Conservation (phyloP, 2,797 vertebrate species). For the Mastacembelus armatus region DNA sequence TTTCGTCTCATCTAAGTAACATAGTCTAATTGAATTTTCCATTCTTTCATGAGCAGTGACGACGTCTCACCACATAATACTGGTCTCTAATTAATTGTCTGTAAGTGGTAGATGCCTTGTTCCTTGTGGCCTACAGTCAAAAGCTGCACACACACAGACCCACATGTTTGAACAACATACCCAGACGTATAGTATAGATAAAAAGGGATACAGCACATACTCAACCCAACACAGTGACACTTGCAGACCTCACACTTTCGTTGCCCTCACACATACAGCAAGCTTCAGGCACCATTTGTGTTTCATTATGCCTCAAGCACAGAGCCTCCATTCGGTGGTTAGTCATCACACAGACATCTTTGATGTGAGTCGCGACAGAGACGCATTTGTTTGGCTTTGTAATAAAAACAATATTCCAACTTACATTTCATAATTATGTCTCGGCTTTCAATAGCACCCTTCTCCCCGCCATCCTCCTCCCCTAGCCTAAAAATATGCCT, state of each 20-base stretch:
- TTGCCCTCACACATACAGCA: conserved; percentile 67
- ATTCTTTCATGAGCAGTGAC: conserved; percentile 65
- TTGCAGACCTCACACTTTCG: conserved; percentile 69
- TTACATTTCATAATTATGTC: conserved; percentile 82
- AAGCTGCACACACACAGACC: conserved; percentile 30
- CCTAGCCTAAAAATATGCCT: conserved; percentile 53
- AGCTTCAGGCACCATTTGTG: conserved; percentile 78
- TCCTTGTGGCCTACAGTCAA: conserved; percentile 19
- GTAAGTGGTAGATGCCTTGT: conserved; percentile 63
- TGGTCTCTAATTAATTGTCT: conserved; percentile 76
- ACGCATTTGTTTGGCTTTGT: conserved; percentile 85
- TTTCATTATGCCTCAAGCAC: conserved; percentile 77
- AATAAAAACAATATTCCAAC: conserved; percentile 86
- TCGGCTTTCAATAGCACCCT: conserved; percentile 64
- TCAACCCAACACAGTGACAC: conserved; percentile 48
- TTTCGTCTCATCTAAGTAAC: conserved; percentile 53
- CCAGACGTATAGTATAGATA: conserved; percentile 48
- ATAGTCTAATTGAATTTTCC: conserved; percentile 68
- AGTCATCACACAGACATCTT: conserved; percentile 76
- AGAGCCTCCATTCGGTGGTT: conserved; percentile 69
- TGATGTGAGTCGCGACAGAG: conserved; percentile 79
- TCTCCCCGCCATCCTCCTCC: conserved; percentile 18
- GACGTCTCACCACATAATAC: conserved; percentile 59
- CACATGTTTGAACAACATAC: conserved; percentile 63
- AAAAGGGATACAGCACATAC: conserved; percentile 45